A percentile compares a stretch with the other conserved stretches of the same genome.
These are phyloP conservation scores for chimpanzee (Pan troglodytes) DNA, from an alignment of 2,113 vertebrate species.

Conservation along the genomic window DNA sequence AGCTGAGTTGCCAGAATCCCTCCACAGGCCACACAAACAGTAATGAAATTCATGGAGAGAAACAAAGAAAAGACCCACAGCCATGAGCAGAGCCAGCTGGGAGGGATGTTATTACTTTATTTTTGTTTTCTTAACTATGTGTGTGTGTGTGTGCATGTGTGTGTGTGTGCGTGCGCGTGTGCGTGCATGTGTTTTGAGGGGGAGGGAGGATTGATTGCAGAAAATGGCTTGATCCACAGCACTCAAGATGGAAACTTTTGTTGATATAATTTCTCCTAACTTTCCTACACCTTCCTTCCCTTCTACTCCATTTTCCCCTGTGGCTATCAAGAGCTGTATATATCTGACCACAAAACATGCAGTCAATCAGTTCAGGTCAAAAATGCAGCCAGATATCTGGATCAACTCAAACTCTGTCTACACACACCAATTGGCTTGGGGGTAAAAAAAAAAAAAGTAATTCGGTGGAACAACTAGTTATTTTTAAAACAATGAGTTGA, in stretches of 20 bases:
- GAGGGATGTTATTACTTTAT: slow-evolving; percentile 79
- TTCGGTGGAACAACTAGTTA: slow-evolving; percentile 81
- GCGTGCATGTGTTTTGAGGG: background rate
- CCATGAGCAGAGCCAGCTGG: slow-evolving; percentile 78
- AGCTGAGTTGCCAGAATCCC: slow-evolving; percentile 71
- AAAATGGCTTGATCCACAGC: slow-evolving; percentile 71
- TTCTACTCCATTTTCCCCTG: slow-evolving; percentile 74
- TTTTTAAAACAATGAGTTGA: slow-evolving; percentile 81
- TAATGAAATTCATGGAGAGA: slow-evolving; percentile 76
- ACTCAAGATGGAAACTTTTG: slow-evolving; percentile 79
- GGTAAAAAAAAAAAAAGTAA: slow-evolving; percentile 77
- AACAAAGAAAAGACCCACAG: slow-evolving; percentile 74
- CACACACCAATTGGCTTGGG: slow-evolving; percentile 80
- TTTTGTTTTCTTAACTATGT: slow-evolving; percentile 76
- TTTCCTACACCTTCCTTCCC: slow-evolving; percentile 79
- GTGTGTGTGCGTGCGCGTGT: background rate
- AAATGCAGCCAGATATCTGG: slow-evolving; percentile 80
- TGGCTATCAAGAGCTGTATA: slow-evolving; percentile 79
- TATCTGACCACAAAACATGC: slow-evolving; percentile 80
- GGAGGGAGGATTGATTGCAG: slow-evolving; percentile 73
- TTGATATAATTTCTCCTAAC: slow-evolving; percentile 78
- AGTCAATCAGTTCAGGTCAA: slow-evolving; percentile 79
- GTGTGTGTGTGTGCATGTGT: background rate
- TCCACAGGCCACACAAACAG: slow-evolving; percentile 76
- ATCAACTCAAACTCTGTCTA: slow-evolving; percentile 81